Conservation (phyloP, 2,888 invertebrate genomes). For the Habrosyne pyritoides region DNA sequence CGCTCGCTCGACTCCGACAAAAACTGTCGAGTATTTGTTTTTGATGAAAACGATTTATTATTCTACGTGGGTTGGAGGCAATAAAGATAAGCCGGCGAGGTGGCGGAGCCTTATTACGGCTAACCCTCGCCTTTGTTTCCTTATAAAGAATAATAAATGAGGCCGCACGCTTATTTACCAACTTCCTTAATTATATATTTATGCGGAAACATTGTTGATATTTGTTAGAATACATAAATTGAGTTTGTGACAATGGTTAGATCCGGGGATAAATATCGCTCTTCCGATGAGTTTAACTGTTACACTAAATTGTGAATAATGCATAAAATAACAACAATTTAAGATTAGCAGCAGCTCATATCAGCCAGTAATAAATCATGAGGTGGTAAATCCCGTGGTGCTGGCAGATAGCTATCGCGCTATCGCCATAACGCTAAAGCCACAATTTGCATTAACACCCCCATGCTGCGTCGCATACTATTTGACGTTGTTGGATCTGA, state of each 20-base stretch:
- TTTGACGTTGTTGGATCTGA: constrained; percentile 29
- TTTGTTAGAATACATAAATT: constrained; percentile 65
- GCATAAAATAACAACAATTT: background rate
- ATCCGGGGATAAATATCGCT: constrained; percentile 8
- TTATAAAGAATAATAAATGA: constrained; percentile 85
- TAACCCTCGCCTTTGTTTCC: constrained; percentile 84
- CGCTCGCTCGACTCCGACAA: constrained; percentile 82
- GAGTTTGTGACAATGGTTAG: constrained; percentile 36
- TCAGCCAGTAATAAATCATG: constrained; percentile 47
- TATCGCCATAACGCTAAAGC: constrained; percentile 67
- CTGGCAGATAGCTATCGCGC: constrained; percentile 60
- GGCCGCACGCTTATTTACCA: constrained; percentile 82
- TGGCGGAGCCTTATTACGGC: constrained; percentile 84
- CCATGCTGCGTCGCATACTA: constrained; percentile 27
- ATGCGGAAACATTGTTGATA: constrained; percentile 79
- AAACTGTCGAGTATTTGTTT: constrained; percentile 85
- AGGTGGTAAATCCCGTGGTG: constrained; percentile 49
- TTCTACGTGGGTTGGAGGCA: constrained; percentile 84
- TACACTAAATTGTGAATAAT: background rate
- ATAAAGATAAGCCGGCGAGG: constrained; percentile 84
- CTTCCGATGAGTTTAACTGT: background rate
- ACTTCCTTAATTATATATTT: constrained; percentile 82
- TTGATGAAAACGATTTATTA: constrained; percentile 85
- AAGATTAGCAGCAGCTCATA: background rate
- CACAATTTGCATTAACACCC: constrained; percentile 70